Evolutionary conservation across 2,888 invertebrate species (phyloP), one percentile per base, ranked within the genome.

Genomic region (Ormyrus thymus): DNA sequence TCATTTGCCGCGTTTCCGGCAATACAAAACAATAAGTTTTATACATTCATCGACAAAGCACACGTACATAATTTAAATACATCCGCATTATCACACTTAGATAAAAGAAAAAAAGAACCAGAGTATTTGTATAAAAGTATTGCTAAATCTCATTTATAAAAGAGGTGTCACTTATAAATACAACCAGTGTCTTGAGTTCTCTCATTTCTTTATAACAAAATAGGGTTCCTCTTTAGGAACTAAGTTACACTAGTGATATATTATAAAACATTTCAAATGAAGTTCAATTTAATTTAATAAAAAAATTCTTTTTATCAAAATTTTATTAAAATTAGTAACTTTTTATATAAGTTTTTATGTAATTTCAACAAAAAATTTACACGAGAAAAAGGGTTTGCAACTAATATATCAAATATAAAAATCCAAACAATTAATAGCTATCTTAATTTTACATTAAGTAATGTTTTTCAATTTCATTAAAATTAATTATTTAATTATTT

Each of bases 311-410:
- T 29, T 29, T 29, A 29, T 29, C 29, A 29, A 29, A 29, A 29
- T 29, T 29, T 29, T 29, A 29, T 29, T 29, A 29, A 29, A 29
- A 29, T 29, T 29, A 29, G 29, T 29, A 29, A 29, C 4, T 29
- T 29, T 29, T 29, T 29, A 29, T 29, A 29, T 29, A 29, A 29
- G 29, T 29, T 29, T 29, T 29, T 29, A 29, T 29, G 29, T 70
- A 81, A 75, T 77, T 78, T 81, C 65, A 65, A 73, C 75, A 62
- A 90, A 87, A 90, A 89, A 83, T 89, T 85, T 43, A 66, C 51
- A 50, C 43, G 29, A 55, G 0, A n/a, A 58, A 69, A 74, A 51
- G 29, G 0, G 11, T 55, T 74, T 45, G 58, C 51, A 1, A 50
- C 50, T 46, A 15, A 45, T 4, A 29, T 55, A 7, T 45, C 15